Base-by-base conservation (phyloP, 2,888 invertebrate species). In the Aphrophora alni region DNA sequence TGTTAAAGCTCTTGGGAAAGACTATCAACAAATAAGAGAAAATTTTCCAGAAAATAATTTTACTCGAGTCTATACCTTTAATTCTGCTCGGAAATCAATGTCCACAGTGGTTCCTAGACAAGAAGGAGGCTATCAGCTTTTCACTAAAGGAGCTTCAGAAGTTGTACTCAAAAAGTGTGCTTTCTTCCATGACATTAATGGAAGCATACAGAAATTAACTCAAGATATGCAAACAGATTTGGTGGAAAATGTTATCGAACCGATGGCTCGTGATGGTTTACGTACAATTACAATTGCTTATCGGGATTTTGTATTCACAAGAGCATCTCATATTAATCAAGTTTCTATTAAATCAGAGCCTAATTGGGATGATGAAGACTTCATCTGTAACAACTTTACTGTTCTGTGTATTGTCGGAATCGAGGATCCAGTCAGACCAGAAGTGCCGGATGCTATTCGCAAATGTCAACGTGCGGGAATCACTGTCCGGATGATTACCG, bases 71-170 rank as follows among this genome's bases (percentile, higher is more conserved):
- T 90, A 89, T 85, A 93, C 93, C 0, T 93, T 93, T 88, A 93
- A 93, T 87, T 93, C 92, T 24, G 90, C 90, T 12, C 89, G 93
- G 44, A 93, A 93, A 87, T 92, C 91, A 79, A 93, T 93, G 93
- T 90, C 91, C 81, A 93, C 93, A 0, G 91, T 93, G 17, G 89
- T 93, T 77, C 88, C 88, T 33, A 83, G 88, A 38, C 87, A 88
- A 59, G 87, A 87, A 24, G 89, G 87, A 25, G 90, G 91, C 21
- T 92, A 88, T 87, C 88, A 92, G 44, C 87, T 93, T 21, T 92
- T 90, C 87, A 89, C 90, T 74, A 92, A 93, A 86, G 92, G 93
- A 82, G 93, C 93, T 77, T 91, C 92, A 4, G 93, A 93, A 87
- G 92, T 92, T 83, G 89, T 93, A 78, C 88, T 92, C 84, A 89